Conservation (phyloP, 1,140 invertebrate species). For the Macrobrachium nipponense region DNA sequence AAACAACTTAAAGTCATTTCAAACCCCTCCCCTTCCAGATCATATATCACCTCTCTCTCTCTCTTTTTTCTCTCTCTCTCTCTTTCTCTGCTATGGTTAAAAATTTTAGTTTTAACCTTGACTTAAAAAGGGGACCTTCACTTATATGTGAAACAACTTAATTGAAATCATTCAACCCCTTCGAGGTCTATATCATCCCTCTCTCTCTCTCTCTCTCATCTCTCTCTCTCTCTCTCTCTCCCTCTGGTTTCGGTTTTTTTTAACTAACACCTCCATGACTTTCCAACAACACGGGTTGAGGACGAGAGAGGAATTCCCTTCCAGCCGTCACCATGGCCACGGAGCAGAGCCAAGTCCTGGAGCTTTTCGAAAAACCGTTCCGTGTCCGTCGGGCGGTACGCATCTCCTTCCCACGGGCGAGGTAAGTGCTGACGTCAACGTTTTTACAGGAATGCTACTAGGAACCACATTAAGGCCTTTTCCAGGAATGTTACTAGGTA, state of each 20-base stretch:
- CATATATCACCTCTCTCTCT: constrained; percentile 35
- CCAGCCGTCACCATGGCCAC: neutral
- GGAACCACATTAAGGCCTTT: too few species aligned
- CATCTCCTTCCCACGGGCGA: too few species aligned
- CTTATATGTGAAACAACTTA: neutral
- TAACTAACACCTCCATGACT: neutral
- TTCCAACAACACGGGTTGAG: neutral
- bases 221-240: constrained; percentile 23
- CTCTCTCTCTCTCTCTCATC: neutral
- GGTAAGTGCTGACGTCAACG: too few species aligned
- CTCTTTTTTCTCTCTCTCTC: constrained; percentile 30
- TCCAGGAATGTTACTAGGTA: too few species aligned
- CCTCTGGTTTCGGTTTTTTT: neutral
- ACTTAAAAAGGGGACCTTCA: too few species aligned
- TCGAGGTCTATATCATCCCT: neutral
- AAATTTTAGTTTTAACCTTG: too few species aligned
- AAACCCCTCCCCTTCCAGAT: too few species aligned
- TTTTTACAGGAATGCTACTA: too few species aligned
- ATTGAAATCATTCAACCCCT: neutral
- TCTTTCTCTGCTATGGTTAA: neutral
- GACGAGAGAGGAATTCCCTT: neutral
- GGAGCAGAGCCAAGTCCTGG: too few species aligned
- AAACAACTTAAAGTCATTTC: too few species aligned
- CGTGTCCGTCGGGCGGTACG: too few species aligned
- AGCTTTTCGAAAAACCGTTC: too few species aligned